These are phyloP conservation scores for Lagopus muta DNA, from an alignment of 2,113 vertebrate genomes.

Conservation along the genomic window DNA sequence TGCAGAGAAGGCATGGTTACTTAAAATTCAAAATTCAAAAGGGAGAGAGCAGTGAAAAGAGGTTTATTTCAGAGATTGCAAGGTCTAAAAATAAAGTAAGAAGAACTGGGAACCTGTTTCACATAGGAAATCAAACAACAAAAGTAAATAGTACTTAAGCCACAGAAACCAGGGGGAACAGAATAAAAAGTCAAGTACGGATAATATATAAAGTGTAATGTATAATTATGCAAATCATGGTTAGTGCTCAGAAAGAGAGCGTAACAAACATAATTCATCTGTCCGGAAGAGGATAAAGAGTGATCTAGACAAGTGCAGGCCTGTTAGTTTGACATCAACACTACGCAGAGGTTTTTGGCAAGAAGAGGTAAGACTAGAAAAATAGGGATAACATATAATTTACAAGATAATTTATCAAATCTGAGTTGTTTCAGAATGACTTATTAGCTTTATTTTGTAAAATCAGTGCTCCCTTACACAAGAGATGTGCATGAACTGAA, in stretches of 20 bases:
- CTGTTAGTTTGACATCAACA: background rate
- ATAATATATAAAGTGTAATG: background rate
- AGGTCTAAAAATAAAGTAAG: background rate
- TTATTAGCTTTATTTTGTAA: background rate
- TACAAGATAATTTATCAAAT: background rate
- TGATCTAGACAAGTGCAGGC: background rate
- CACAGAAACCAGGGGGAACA: background rate
- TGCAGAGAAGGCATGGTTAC: background rate
- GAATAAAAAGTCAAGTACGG: fast-evolving
- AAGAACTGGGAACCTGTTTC: background rate
- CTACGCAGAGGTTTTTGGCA: background rate
- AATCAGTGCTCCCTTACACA: background rate
- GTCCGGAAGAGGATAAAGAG: background rate
- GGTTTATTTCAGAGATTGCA: background rate
- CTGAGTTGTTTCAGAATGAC: background rate
- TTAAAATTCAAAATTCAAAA: conserved; percentile 58
- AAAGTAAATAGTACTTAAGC: background rate
- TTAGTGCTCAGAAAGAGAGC: background rate
- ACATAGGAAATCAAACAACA: conserved; percentile 11
- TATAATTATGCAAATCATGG: background rate
- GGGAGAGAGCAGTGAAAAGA: background rate
- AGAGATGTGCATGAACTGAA: background rate
- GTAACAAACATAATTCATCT: background rate
- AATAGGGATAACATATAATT: background rate
- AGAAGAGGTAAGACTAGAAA: background rate